Percentiles rank a stretch among this genome's conserved stretches.
These are phyloP conservation scores for Azorinus chamasolen DNA, from an alignment of 2,888 invertebrate species.

Conservation along the genomic window DNA sequence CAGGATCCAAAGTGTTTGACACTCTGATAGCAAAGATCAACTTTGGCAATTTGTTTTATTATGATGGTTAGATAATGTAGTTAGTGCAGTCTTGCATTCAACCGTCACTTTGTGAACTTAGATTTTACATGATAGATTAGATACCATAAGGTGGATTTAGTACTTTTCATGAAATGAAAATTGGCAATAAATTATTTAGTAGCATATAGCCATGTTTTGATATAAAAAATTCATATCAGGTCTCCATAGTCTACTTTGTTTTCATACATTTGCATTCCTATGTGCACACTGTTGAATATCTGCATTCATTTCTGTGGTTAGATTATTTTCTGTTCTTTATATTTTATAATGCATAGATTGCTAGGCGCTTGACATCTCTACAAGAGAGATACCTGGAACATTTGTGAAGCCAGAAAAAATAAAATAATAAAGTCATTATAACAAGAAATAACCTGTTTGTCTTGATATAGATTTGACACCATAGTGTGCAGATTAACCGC, in stretches of 20 bases:
- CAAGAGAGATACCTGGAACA: neutral
- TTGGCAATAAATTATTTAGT: neutral
- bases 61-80: too few relatives aligned
- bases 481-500: too few relatives aligned
- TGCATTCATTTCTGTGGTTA: neutral
- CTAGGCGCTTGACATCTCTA: neutral
- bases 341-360: slow-evolving; percentile 5
- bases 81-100: too few relatives aligned
- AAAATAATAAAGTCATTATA: slow-evolving; percentile 12
- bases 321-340: slow-evolving; percentile 3
- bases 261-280: neutral
- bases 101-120: too few relatives aligned
- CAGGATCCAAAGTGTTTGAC: too few relatives aligned
- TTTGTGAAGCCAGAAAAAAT: slow-evolving; percentile 11
- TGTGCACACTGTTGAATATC: neutral
- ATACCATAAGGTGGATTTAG: too few relatives aligned
- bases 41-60: too few relatives aligned
- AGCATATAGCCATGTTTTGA: slow-evolving; percentile 1
- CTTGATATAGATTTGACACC: neutral
- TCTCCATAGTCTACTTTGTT: too few relatives aligned
- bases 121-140: too few relatives aligned
- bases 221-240: neutral
- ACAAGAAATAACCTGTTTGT: neutral
- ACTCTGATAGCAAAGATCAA: too few relatives aligned
- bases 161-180: neutral